These are phyloP conservation scores for Equus quagga DNA, from an alignment of 2,113 vertebrate genomes.

Conservation along the genomic window DNA sequence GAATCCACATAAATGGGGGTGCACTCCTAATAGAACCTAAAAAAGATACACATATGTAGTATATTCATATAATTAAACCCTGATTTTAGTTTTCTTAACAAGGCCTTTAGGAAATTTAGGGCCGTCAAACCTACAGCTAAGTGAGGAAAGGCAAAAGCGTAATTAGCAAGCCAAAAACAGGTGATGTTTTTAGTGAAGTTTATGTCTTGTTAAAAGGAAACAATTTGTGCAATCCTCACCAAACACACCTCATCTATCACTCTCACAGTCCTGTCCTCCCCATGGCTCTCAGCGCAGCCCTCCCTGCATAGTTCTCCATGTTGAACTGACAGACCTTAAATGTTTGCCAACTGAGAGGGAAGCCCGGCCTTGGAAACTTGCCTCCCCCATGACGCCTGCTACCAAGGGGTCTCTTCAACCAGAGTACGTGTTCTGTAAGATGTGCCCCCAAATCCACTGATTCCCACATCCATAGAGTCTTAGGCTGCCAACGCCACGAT, in stretches of 20 bases:
- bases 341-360: slow-evolving; percentile 47
- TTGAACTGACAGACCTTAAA: slow-evolving; percentile 14
- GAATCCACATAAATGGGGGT: not conserved
- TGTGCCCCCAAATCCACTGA: not conserved
- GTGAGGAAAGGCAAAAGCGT: slow-evolving; percentile 58
- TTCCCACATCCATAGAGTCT: not conserved
- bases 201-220: slow-evolving; percentile 74
- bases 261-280: not conserved
- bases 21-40: not conserved
- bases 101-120: slow-evolving; percentile 68
- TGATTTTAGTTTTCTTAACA: slow-evolving; percentile 69
- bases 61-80: slow-evolving; percentile 59
- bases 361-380: not conserved
- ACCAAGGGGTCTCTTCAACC: not conserved
- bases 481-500: not conserved
- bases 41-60: not conserved
- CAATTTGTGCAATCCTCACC: slow-evolving; percentile 63
- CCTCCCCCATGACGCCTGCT: not conserved
- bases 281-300: not conserved
- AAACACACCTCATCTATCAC: slow-evolving; percentile 63
- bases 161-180: slow-evolving; percentile 69
- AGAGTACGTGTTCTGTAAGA: not conserved
- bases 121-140: slow-evolving; percentile 50
- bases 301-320: not conserved
- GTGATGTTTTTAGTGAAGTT: slow-evolving; percentile 67